Base-by-base conservation (phyloP, 2,113 vertebrate genomes). In the Saimiri boliviensis region DNA sequence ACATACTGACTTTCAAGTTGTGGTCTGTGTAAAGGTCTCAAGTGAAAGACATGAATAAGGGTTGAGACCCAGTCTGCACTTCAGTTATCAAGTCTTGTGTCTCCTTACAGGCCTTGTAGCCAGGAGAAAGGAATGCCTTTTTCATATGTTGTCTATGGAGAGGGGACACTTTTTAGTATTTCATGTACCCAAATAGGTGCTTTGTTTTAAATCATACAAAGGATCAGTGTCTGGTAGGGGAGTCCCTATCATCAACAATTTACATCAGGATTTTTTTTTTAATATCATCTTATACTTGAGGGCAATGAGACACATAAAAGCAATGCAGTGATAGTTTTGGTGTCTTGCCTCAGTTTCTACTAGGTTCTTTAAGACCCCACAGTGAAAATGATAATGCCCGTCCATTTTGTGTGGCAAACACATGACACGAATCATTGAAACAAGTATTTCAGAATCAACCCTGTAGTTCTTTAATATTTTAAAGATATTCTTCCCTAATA, bases 131-230 rank as follows among this genome's bases (percentile, higher is more conserved):
- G 27, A 47, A 6, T 74, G 8, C 40, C n/a, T 35, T 91, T 77
- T 60, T 68, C 47, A 5, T 92, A 63, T 90, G 27, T 58, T 94
- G 68, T 70, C 32, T 8, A 54, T 11, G 21, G 35, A 94, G 76
- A 76, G 12, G 45, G 37, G 40, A 40, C 2, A 91, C 14, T 87
- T 86, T 70, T 94, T 49, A 81, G 14, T 49, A 81, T 87, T 95
- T 60, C 37, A 47, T 93, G 94, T 83, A 3, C 74, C 73, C 68
- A 54, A 94, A 85, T 63, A 85, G 30, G 10, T 90, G 74, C 21
- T 89, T 94, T 90, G 42, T 88, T 93, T 95, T 56, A 87, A 91
- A 71, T 74, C 66, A 96, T 11, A 96, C 20, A 70, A 89, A 86
- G 20, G 35, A 23, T 56, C 45, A 94, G 30, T 91, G 84, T 88